A percentile compares a stretch with the other conserved stretches of the same genome.
These are phyloP conservation scores for Ectemnius continuus DNA, from an alignment of 2,888 invertebrate genomes.

Conservation along the genomic window DNA sequence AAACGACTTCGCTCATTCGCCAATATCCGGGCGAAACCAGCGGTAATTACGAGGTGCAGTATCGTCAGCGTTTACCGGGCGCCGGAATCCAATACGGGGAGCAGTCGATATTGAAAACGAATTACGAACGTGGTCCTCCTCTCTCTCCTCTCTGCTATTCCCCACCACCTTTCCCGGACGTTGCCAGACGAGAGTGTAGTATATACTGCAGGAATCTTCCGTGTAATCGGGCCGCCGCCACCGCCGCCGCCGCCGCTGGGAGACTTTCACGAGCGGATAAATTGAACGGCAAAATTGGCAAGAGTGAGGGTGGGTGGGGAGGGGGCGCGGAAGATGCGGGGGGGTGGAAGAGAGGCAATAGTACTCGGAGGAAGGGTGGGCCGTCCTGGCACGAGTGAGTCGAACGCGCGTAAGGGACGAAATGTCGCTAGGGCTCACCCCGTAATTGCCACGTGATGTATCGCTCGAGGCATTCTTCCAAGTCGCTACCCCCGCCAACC, in stretches of 20 bases:
- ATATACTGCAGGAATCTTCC: slow-evolving; percentile 31
- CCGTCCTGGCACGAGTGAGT: neutral
- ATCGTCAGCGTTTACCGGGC: neutral
- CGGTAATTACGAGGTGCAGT: neutral
- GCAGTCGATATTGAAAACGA: slow-evolving; percentile 27
- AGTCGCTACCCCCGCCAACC: slow-evolving; percentile 11
- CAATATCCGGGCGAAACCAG: slow-evolving; percentile 3
- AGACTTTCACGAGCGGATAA: slow-evolving; percentile 64
- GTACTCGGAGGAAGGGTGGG: too few species aligned
- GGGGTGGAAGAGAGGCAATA: slow-evolving; percentile 41
- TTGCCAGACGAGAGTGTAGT: slow-evolving; percentile 15
- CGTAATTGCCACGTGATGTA: slow-evolving; percentile 66
- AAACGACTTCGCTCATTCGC: neutral
- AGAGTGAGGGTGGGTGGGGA: slow-evolving; percentile 45
- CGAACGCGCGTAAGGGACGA: slow-evolving; percentile 36
- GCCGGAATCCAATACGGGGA: neutral
- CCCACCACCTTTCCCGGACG: too few species aligned
- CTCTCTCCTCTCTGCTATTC: neutral
- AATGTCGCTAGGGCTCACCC: slow-evolving; percentile 50
- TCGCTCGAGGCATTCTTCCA: slow-evolving; percentile 36
- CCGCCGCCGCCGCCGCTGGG: slow-evolving; percentile 6
- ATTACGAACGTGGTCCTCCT: slow-evolving; percentile 24
- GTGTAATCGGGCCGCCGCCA: slow-evolving; percentile 47
- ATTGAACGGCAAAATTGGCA: slow-evolving; percentile 66
- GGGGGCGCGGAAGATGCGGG: slow-evolving; percentile 10